Percentiles rank a stretch among this genome's conserved stretches.
Conservation (phyloP, 1,140 invertebrate genomes). For the Charaxes varanes region DNA sequence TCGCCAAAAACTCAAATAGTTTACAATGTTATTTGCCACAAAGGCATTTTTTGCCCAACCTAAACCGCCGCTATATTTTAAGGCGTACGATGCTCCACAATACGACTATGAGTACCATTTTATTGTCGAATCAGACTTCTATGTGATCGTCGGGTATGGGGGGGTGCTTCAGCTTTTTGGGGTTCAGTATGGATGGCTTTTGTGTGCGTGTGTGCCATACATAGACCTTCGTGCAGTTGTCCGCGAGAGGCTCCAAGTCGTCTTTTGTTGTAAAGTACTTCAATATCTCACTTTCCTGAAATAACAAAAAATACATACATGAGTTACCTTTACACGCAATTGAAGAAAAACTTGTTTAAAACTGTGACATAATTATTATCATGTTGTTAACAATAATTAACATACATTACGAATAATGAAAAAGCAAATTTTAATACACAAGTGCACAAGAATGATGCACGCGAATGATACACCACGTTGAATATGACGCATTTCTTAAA, state of each 20-base stretch:
- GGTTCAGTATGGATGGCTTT: constrained; percentile 82
- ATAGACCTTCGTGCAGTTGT: constrained; percentile 92
- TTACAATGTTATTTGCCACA: too few species aligned
- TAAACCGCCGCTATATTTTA: neutral
- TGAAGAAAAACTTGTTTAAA: too few species aligned
- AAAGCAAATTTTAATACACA: too few species aligned
- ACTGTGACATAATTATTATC: too few species aligned
- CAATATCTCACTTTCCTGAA: constrained; percentile 90
- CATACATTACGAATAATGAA: too few species aligned
- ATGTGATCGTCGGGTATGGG: constrained; percentile 78
- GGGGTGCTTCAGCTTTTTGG: constrained; percentile 74
- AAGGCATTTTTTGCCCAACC: neutral
- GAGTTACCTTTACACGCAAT: too few species aligned
- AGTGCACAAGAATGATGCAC: too few species aligned
- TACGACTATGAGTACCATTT: neutral
- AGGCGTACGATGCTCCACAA: neutral
- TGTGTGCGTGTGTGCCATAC: constrained; percentile 98
- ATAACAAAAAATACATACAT: constrained; percentile 18
- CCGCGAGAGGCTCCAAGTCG: constrained; percentile 91
- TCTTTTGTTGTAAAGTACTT: constrained; percentile 84
- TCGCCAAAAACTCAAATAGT: too few species aligned
- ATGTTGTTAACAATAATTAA: too few species aligned
- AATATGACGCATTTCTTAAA: too few species aligned
- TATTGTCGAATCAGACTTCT: constrained; percentile 78
- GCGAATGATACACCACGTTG: too few species aligned